phyloP scores from a whole-genome alignment of 2,113 vertebrate species.

The Silurus asotus region DNA sequence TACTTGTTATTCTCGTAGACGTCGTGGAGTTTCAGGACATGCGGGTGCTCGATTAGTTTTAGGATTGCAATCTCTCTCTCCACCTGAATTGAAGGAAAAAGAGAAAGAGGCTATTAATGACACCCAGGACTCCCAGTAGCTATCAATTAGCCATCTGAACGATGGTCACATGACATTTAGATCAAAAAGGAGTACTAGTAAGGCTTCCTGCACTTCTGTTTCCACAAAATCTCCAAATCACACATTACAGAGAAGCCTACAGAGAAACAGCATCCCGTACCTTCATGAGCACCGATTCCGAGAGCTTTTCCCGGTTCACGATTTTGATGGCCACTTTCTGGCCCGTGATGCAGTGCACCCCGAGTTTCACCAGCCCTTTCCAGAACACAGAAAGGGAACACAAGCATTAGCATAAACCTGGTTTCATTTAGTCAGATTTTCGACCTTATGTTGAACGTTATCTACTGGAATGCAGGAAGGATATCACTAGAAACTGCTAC shows the following conservation, averaged over 20 bases:
- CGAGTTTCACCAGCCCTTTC: slow-evolving; percentile 88
- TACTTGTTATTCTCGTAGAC: slow-evolving; percentile 97
- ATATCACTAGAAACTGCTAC: not conserved
- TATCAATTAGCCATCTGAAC: not conserved
- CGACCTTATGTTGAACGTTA: not conserved
- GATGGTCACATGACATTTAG: not conserved
- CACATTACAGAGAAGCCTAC: not conserved
- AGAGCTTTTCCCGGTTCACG: slow-evolving; percentile 91
- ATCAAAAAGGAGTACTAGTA: not conserved
- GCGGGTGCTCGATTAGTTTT: slow-evolving; percentile 92
- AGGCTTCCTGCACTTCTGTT: not conserved
- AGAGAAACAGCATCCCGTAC: slow-evolving; percentile 58
- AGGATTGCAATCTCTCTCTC: slow-evolving; percentile 93
- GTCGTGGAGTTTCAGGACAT: slow-evolving; percentile 91
- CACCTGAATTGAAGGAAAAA: slow-evolving; percentile 72
- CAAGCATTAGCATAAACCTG: no score
- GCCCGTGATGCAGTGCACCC: slow-evolving; percentile 88
- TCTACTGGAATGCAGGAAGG: not conserved
- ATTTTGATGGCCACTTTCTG: slow-evolving; percentile 95
- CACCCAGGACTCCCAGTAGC: not conserved
- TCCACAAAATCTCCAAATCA: not conserved
- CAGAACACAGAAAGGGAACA: not conserved
- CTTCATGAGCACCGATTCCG: slow-evolving; percentile 92
- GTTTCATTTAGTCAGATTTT: not conserved
- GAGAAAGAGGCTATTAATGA: slow-evolving; percentile 17